Conservation (phyloP, 2,888 invertebrate species). For the Chrysopilus asiliformis region DNA sequence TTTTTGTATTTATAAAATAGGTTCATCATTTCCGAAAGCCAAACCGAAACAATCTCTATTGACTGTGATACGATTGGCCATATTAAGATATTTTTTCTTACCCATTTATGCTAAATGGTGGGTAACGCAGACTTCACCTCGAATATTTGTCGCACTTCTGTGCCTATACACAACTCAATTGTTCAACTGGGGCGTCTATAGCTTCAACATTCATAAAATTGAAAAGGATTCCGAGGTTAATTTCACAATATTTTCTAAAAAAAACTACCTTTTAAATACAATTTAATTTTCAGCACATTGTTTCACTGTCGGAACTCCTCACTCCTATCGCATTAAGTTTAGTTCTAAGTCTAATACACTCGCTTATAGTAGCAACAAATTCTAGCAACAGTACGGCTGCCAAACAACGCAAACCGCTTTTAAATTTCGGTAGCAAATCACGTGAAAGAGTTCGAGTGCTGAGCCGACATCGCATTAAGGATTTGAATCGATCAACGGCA, state of each 20-base stretch:
- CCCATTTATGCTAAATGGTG: constrained; percentile 83
- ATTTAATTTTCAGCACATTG: constrained; percentile 34
- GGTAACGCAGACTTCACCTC: constrained; percentile 72
- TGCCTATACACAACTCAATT: constrained; percentile 64
- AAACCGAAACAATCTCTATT: constrained; percentile 86
- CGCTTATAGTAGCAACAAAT: constrained; percentile 62
- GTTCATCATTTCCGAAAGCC: constrained; percentile 90
- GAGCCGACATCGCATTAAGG: no score
- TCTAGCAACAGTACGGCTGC: constrained; percentile 27
- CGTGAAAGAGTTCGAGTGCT: constrained; percentile 25
- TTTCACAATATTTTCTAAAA: not conserved
- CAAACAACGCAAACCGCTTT: constrained; percentile 28
- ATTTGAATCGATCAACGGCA: no score
- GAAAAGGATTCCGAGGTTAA: constrained; percentile 17
- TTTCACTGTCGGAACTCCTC: constrained; percentile 53
- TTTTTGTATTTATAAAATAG: constrained; percentile 37
- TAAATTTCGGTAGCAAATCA: constrained; percentile 22
- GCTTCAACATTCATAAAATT: constrained; percentile 27
- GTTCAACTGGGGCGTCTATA: constrained; percentile 35
- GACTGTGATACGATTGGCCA: constrained; percentile 70
- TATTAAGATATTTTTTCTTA: constrained; percentile 66
- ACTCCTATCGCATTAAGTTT: constrained; percentile 61
- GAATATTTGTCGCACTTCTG: constrained; percentile 59
- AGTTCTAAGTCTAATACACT: constrained; percentile 61
- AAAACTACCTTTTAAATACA: no score